Conservation (phyloP, 2,113 vertebrate genomes). For the Anas platyrhynchos region DNA sequence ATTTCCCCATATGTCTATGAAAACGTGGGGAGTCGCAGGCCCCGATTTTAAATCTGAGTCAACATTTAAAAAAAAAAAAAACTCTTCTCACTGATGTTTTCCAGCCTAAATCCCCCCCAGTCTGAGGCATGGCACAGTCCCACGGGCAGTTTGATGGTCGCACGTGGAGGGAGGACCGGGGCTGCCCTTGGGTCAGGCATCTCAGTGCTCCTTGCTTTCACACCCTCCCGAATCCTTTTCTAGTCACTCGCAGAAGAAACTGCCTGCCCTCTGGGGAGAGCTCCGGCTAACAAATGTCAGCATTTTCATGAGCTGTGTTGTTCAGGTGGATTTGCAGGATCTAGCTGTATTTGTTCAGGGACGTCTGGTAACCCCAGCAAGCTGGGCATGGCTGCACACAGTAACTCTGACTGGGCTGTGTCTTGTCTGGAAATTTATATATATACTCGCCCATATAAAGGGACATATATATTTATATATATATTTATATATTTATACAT, state of each 20-base stretch:
- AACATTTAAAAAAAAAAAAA: neutral
- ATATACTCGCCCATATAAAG: neutral
- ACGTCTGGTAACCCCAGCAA: neutral
- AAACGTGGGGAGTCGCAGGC: too few species aligned
- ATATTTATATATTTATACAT: neutral
- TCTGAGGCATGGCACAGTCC: rapidly evolving
- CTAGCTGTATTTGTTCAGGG: slow-evolving; percentile 20
- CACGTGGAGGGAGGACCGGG: rapidly evolving
- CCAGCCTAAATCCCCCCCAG: neutral
- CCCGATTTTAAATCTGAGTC: too few species aligned
- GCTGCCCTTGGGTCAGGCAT: neutral
- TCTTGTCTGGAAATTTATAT: neutral
- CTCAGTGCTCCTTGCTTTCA: neutral
- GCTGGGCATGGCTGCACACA: neutral
- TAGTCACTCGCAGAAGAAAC: neutral
- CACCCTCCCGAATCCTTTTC: neutral
- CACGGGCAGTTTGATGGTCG: rapidly evolving
- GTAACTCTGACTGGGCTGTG: neutral
- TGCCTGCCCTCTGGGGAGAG: neutral
- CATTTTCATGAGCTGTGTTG: neutral
- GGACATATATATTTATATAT: neutral
- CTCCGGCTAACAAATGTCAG: slow-evolving; percentile 29
- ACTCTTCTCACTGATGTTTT: neutral
- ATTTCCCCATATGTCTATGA: too few species aligned
- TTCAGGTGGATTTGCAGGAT: slow-evolving; percentile 38